Evolutionary conservation across 1,140 invertebrate species (phyloP).

Genomic region (Acromyrmex heyeri): DNA sequence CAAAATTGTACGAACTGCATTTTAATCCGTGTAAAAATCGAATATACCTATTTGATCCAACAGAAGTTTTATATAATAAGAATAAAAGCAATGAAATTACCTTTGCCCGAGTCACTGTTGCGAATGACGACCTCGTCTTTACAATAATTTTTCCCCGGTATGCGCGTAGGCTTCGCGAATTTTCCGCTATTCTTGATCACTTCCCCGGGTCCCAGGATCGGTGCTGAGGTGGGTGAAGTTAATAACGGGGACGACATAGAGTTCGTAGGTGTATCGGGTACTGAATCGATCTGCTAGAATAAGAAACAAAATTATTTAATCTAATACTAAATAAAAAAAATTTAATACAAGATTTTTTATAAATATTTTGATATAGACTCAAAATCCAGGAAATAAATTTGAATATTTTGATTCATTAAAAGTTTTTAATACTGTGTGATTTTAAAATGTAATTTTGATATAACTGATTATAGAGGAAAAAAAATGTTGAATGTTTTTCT

Average conservation of each 20-base stretch:
- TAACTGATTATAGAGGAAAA: too few relatives aligned
- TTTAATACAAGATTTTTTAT: neutral
- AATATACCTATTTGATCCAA: conserved; percentile 2
- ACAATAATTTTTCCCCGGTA: conserved; percentile 96
- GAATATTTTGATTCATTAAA: too few relatives aligned
- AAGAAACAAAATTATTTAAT: conserved; percentile 4
- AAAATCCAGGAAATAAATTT: too few relatives aligned
- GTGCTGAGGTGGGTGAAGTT: conserved; percentile 85
- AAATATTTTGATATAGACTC: neutral
- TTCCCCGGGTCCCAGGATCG: conserved; percentile 92
- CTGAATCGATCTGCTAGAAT: conserved; percentile 74
- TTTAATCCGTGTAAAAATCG: neutral
- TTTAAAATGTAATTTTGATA: too few relatives aligned
- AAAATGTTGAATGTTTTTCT: too few relatives aligned
- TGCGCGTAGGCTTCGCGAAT: conserved; percentile 95
- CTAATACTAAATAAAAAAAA: neutral
- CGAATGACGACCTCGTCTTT: conserved; percentile 97
- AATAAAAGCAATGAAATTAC: conserved; percentile 86
- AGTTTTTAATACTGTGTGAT: too few relatives aligned
- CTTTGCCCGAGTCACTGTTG: conserved; percentile 98
- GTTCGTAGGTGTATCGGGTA: conserved; percentile 82
- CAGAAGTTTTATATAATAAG: conserved; percentile 10
- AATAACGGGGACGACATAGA: conserved; percentile 77
- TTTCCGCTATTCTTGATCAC: conserved; percentile 95
- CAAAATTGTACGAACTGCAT: neutral